Evolutionary conservation across 2,797 vertebrate species (phyloP).

Genomic region (Enteromius radiatus): DNA sequence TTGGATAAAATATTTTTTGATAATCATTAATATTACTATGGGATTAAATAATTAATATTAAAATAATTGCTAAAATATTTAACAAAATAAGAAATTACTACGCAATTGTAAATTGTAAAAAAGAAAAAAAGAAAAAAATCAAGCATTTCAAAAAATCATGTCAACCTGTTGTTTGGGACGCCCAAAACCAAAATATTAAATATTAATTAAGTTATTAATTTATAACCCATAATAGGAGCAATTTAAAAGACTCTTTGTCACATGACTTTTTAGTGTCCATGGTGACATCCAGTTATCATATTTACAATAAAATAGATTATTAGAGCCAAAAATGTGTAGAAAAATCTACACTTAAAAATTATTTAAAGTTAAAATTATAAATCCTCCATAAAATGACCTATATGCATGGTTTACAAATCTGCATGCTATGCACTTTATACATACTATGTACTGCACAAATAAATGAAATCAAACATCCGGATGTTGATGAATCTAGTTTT

Average conservation of each 20-base stretch:
- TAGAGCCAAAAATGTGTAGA: not conserved
- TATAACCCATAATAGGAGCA: too few relatives aligned
- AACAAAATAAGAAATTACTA: not conserved
- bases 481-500: not conserved
- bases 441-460: not conserved
- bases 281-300: not conserved
- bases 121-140: too few relatives aligned
- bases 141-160: too few relatives aligned
- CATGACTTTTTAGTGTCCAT: not conserved
- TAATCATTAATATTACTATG: not conserved
- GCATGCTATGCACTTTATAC: not conserved
- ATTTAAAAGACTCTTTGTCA: not conserved
- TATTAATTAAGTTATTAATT: too few relatives aligned
- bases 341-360: not conserved
- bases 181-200: too few relatives aligned
- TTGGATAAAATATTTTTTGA: not conserved
- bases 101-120: not conserved
- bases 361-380: not conserved
- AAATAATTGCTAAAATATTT: not conserved
- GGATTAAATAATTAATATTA: not conserved
- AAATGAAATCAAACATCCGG: not conserved
- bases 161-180: too few relatives aligned
- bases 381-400: not conserved
- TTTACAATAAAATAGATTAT: not conserved
- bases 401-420: not conserved